These are phyloP conservation scores for Caenorhabditis becei DNA, from an alignment of 2,888 invertebrate genomes.

Conservation along the genomic window DNA sequence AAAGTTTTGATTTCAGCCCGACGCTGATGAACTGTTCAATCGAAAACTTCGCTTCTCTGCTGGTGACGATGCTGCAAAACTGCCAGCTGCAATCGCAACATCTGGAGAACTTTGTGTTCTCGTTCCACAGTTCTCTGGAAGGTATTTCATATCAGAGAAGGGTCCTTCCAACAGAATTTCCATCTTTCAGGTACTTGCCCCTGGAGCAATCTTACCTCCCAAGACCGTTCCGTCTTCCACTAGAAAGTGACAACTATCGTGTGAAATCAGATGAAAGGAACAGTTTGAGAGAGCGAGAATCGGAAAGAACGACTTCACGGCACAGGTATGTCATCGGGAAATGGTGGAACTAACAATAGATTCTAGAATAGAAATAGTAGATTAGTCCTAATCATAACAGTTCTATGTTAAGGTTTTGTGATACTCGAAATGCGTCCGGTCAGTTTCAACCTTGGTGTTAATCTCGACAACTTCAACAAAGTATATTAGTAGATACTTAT, in stretches of 20 bases:
- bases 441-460: not conserved
- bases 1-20: conserved; percentile 82
- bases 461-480: not conserved
- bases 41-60: conserved; percentile 86
- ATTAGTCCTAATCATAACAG: conserved; percentile 23
- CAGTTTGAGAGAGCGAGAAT: conserved; percentile 50
- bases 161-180: not conserved
- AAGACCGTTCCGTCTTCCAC: conserved; percentile 70
- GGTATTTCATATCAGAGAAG: conserved; percentile 48
- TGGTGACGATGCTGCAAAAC: conserved; percentile 91
- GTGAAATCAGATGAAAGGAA: conserved; percentile 55
- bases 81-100: conserved; percentile 87
- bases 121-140: conserved; percentile 80
- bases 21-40: conserved; percentile 84
- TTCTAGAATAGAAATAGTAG: not conserved
- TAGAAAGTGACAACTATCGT: conserved; percentile 71
- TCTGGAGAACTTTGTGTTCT: conserved; percentile 90
- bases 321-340: conserved; percentile 40
- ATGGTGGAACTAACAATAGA: conserved; percentile 13
- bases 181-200: conserved; percentile 72
- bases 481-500: conserved; percentile 5
- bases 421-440: conserved; percentile 18
- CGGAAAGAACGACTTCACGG: conserved; percentile 54
- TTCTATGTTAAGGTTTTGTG: conserved; percentile 35
- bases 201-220: conserved; percentile 81